Evolutionary conservation across 2,888 invertebrate genomes (phyloP).

Genomic region (Isotomurus palustris): DNA sequence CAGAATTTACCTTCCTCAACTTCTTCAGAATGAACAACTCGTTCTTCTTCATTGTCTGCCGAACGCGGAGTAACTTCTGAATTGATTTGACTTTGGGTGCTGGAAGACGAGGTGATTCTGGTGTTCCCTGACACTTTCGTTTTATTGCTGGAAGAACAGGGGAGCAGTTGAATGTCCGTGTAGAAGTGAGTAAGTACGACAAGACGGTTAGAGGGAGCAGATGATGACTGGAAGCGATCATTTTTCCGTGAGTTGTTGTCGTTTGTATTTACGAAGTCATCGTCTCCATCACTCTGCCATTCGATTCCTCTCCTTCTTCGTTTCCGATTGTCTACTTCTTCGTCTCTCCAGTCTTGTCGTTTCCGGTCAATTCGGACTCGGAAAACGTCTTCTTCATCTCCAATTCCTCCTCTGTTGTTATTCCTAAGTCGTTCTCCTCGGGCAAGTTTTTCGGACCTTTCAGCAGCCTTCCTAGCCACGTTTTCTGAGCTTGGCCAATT

Average conservation of each 20-base stretch:
- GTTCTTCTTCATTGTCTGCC: constrained; percentile 1
- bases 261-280: neutral
- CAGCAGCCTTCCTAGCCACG: constrained; percentile 59
- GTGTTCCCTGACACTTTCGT: too few relatives aligned
- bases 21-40: neutral
- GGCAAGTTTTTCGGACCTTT: constrained; percentile 62
- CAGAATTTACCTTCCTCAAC: constrained; percentile 1
- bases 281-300: constrained; percentile 7
- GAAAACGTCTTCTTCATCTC: neutral
- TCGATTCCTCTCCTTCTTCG: constrained; percentile 24
- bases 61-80: too few relatives aligned
- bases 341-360: constrained; percentile 15
- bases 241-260: too few relatives aligned
- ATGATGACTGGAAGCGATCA: too few relatives aligned
- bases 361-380: constrained; percentile 17
- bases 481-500: constrained; percentile 71
- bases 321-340: too few relatives aligned
- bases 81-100: too few relatives aligned
- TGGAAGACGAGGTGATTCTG: too few relatives aligned
- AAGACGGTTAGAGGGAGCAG: too few relatives aligned
- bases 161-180: too few relatives aligned
- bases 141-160: too few relatives aligned
- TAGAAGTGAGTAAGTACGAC: too few relatives aligned
- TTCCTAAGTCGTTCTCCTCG: constrained; percentile 61
- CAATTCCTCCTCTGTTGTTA: neutral